Evolutionary conservation across 2,113 vertebrate species (phyloP).

Genomic region (Cisticola juncidis): DNA sequence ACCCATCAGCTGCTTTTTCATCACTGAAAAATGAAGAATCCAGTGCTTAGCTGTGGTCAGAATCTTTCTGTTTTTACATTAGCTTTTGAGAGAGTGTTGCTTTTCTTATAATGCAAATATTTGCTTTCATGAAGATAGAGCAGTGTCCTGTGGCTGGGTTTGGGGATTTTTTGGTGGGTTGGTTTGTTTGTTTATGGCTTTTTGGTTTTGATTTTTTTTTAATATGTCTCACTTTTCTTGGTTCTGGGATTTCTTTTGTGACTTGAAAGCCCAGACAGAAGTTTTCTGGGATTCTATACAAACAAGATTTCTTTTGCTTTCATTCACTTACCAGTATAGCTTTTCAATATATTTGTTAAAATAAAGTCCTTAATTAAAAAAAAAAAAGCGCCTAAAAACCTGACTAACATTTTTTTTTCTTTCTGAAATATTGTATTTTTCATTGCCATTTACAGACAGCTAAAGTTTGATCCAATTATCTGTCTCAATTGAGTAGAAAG

Average conservation of each 20-base stretch:
- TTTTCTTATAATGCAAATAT: neutral
- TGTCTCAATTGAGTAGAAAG: conserved; percentile 17
- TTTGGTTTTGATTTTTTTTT: neutral
- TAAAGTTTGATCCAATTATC: neutral
- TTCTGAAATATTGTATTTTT: neutral
- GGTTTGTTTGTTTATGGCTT: neutral
- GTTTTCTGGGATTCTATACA: neutral
- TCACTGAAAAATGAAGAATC: neutral
- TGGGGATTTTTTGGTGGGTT: no score
- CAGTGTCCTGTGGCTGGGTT: neutral
- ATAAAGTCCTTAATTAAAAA: neutral
- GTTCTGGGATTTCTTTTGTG: neutral
- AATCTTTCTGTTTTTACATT: neutral
- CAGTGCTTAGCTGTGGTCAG: neutral
- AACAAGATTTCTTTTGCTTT: neutral
- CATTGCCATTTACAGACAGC: neutral
- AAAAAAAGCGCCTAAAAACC: neutral
- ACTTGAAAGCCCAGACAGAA: neutral
- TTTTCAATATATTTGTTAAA: neutral
- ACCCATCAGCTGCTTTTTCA: neutral
- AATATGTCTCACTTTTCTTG: neutral
- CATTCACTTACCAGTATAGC: neutral
- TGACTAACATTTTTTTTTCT: neutral
- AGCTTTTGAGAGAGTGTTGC: neutral
- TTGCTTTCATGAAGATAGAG: neutral